A percentile compares a stretch with the other conserved stretches of the same genome.
These are phyloP conservation scores for Folsomia candida DNA, from an alignment of 2,888 invertebrate species.

Conservation along the genomic window DNA sequence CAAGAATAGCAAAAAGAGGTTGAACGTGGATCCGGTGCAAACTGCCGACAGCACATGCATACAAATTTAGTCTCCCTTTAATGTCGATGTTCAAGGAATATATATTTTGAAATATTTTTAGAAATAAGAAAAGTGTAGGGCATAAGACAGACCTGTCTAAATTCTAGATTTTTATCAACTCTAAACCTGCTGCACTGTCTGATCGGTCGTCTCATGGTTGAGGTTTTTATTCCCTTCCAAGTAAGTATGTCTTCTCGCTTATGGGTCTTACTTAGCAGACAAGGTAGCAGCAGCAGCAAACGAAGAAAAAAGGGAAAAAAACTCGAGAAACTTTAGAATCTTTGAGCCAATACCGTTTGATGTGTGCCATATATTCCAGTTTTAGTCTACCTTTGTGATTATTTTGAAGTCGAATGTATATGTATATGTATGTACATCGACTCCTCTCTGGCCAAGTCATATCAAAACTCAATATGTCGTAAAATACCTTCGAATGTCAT, in stretches of 20 bases:
- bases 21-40: not conserved
- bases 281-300: too few relatives aligned
- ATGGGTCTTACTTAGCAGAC: not conserved
- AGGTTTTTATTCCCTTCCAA: not conserved
- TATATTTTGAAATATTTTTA: slow-evolving; percentile 6
- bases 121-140: slow-evolving; percentile 4
- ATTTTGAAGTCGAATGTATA: not conserved
- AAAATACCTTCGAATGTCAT: not conserved
- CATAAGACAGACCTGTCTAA: slow-evolving; percentile 8
- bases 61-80: not conserved
- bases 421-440: not conserved
- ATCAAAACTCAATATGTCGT: not conserved
- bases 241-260: not conserved
- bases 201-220: too few relatives aligned
- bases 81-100: not conserved
- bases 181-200: not conserved
- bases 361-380: not conserved
- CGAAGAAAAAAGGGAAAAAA: not conserved
- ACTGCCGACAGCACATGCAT: slow-evolving; percentile 5
- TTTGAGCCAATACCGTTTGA: not conserved
- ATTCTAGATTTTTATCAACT: slow-evolving; percentile 3
- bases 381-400: not conserved
- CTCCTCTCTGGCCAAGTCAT: not conserved
- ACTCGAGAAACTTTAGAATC: not conserved
- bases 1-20: not conserved